phyloP scores from a whole-genome alignment of 2,888 invertebrate species.

The Mycogona germanica region DNA sequence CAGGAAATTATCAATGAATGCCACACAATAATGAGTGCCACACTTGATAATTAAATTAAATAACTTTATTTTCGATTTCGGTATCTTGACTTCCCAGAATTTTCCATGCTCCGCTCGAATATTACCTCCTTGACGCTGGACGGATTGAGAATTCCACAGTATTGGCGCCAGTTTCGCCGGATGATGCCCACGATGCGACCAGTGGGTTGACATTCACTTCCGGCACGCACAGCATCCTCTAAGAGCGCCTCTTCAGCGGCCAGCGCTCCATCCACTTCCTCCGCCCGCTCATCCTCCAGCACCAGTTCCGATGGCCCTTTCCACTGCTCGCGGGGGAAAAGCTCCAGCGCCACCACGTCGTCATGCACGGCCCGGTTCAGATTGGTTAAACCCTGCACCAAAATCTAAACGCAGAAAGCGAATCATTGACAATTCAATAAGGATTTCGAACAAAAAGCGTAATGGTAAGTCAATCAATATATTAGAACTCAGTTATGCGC shows the following conservation, averaged over 20 bases:
- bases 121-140: conserved; percentile 48
- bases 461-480: too few relatives aligned
- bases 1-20: too few relatives aligned
- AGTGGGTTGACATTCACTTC: conserved; percentile 42
- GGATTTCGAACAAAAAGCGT: too few relatives aligned
- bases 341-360: conserved; percentile 80
- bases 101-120: too few relatives aligned
- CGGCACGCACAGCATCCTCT: conserved; percentile 36
- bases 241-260: conserved; percentile 45
- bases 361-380: conserved; percentile 92
- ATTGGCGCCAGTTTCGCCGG: conserved; percentile 91
- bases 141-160: conserved; percentile 86
- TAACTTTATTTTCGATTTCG: neutral
- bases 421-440: neutral
- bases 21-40: too few relatives aligned
- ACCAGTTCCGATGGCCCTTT: conserved; percentile 62
- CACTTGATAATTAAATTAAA: too few relatives aligned
- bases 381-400: conserved; percentile 70
- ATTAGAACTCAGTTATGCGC: too few relatives aligned
- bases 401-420: conserved; percentile 34
- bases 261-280: conserved; percentile 47
- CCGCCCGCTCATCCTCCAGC: conserved; percentile 34
- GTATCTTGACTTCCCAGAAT: too few relatives aligned
- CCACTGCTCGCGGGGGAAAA: conserved; percentile 84
- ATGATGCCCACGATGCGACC: conserved; percentile 88